phyloP scores from a whole-genome alignment of 2,113 vertebrate species.

The Corvus hawaiiensis region DNA sequence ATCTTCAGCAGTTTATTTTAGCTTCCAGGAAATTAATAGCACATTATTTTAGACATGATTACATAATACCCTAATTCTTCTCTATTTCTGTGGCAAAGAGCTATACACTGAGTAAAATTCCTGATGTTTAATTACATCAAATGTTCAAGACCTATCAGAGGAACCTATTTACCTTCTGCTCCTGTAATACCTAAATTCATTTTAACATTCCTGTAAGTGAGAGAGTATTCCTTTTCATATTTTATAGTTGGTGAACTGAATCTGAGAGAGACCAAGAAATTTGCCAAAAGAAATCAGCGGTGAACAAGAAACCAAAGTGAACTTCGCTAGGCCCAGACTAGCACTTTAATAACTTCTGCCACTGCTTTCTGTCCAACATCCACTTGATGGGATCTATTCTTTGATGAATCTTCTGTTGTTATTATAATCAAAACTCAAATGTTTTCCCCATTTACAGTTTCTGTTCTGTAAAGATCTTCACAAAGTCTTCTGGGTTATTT shows the following conservation, averaged over 20 bases:
- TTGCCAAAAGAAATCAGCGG: not conserved
- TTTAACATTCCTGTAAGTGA: not conserved
- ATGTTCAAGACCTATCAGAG: not conserved
- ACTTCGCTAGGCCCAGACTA: not conserved
- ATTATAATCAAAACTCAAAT: not conserved
- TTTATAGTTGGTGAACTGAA: not conserved
- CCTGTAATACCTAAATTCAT: not conserved
- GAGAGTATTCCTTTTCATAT: not conserved
- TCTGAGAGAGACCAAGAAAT: not conserved
- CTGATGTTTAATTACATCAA: not conserved
- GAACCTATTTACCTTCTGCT: not conserved
- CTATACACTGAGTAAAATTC: not conserved
- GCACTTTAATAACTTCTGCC: not conserved
- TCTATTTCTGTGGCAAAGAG: not conserved
- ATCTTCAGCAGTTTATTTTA: not conserved
- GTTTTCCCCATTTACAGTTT: not conserved
- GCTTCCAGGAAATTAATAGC: not conserved
- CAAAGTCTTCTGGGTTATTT: not conserved
- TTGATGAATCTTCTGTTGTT: not conserved
- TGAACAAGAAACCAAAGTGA: not conserved
- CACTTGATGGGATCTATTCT: not conserved
- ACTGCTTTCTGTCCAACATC: not conserved
- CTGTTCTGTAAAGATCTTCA: not conserved
- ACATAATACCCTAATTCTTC: not conserved
- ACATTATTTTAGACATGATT: not conserved